phyloP scores from a whole-genome alignment of 1,140 invertebrate genomes.

The Bradynema listronoti region DNA sequence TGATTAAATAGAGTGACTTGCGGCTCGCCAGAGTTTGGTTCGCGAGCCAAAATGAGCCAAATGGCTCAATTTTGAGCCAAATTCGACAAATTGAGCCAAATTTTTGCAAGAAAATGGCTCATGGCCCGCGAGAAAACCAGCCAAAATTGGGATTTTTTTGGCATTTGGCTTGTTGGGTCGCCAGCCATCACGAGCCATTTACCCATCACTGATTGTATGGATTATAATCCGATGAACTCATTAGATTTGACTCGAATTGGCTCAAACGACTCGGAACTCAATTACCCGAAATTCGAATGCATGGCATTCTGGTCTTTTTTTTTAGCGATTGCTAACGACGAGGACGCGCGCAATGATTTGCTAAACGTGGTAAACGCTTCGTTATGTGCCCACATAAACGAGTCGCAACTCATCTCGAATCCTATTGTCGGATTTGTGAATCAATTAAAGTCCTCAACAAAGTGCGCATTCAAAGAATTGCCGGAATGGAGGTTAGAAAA shows the following conservation, averaged over 20 bases:
- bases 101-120: no score
- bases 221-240: background rate
- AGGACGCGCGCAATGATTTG: slow-evolving; percentile 28
- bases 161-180: no score
- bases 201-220: background rate
- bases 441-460: slow-evolving; percentile 1
- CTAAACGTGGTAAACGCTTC: slow-evolving; percentile 27
- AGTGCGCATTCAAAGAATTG: slow-evolving; percentile 5
- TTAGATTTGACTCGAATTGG: background rate
- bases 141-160: no score
- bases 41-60: no score
- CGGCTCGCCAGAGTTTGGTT: no score
- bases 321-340: slow-evolving; percentile 31
- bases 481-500: slow-evolving; percentile 31
- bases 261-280: background rate
- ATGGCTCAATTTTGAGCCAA: no score
- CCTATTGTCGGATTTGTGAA: slow-evolving; percentile 12
- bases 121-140: no score
- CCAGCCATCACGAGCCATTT: background rate
- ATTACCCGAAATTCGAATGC: background rate
- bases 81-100: no score
- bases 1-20: no score
- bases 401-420: slow-evolving; percentile 25
- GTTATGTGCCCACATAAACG: slow-evolving; percentile 35
- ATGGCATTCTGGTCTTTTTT: slow-evolving; percentile 6